Evolutionary conservation across 2,113 vertebrate genomes (phyloP), one percentile per base, ranked within the genome.

Genomic region (Aegithalos caudatus): DNA sequence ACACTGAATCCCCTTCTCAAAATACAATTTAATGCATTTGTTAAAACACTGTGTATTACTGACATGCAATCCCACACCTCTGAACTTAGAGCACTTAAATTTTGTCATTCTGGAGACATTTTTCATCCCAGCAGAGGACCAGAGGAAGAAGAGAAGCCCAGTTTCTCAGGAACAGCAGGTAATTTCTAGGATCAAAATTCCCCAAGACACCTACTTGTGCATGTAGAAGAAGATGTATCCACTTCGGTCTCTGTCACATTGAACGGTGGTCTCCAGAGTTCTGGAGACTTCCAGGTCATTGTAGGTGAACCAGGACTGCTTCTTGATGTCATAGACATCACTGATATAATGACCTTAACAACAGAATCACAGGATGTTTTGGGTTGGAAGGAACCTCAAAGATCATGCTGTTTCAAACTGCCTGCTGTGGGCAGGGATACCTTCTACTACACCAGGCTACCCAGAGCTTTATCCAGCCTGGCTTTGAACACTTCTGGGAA

Each of bases 221-320:
- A 99, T 99, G 95, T 99, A 99, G 97, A 99, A 99, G 96, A 99
- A 99, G 94, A 99, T 99, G 93, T 99, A 99, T 86, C 99, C 99
- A 0, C 99, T 99, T 74, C 99, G 97, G 97, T 99, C 99, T 24
- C 99, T 97, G 90, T 99, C 99, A 42, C 98, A 98, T 96, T 99
- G 99, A 42, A 99, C 99, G 0, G 98, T 98, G 37, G 98, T 90
- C 94, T 99, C 99, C 53, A 99, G 98, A 13, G 99, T 99, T 96
- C 98, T 98, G 1, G 99, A 99, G 51, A 99, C 99, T 27, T 99
- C 99, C 88, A 99, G 97, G 95, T 99, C 99, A 56, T 99, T 99
- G 95, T 99, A 99, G 33, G 99, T 99, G 96, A 99, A 98, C 99
- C 99, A 99, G 0, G 98, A 98, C 97, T 99, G 99, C 95, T 99